Percentiles rank a stretch among this genome's conserved stretches.
Evolutionary conservation across 2,888 invertebrate genomes (phyloP).

Genomic region (Drosophila engyochracea): DNA sequence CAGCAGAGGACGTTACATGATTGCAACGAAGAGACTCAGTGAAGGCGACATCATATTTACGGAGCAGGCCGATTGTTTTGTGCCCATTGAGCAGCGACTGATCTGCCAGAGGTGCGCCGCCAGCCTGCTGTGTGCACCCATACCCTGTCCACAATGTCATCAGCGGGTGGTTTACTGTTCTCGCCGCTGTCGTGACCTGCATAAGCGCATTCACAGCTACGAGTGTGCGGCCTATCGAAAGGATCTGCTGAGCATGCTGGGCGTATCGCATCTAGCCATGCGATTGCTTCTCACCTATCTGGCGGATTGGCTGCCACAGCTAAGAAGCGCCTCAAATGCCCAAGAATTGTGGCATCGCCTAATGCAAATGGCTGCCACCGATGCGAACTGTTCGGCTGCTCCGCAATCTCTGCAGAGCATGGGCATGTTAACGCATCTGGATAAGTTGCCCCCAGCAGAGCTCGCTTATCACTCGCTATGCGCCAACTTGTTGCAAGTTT

Average conservation of each 20-base stretch:
- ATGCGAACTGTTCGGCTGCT: background rate
- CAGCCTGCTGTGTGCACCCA: conserved; percentile 86
- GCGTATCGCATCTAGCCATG: conserved; percentile 88
- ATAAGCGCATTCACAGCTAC: conserved; percentile 88
- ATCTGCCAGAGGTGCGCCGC: conserved; percentile 92
- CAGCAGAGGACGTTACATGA: conserved; percentile 75
- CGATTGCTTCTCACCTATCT: conserved; percentile 86
- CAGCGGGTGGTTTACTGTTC: conserved; percentile 89
- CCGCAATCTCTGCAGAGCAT: conserved; percentile 61
- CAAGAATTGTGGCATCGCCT: conserved; percentile 66
- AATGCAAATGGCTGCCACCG: background rate
- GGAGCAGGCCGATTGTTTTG: conserved; percentile 93
- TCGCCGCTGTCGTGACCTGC: conserved; percentile 87
- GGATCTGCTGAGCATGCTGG: conserved; percentile 90
- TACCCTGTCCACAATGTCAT: conserved; percentile 90
- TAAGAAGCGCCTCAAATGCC: conserved; percentile 22
- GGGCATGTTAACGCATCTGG: conserved; percentile 88
- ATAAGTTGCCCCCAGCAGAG: conserved; percentile 88
- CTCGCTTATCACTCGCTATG: conserved; percentile 47
- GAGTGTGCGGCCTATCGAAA: conserved; percentile 90
- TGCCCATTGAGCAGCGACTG: conserved; percentile 86
- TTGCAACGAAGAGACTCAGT: conserved; percentile 87
- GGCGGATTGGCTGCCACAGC: conserved; percentile 86
- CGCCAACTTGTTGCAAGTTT: conserved; percentile 89
- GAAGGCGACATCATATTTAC: conserved; percentile 91